Conservation (phyloP, 2,888 invertebrate genomes). For the Pandemis corylana region DNA sequence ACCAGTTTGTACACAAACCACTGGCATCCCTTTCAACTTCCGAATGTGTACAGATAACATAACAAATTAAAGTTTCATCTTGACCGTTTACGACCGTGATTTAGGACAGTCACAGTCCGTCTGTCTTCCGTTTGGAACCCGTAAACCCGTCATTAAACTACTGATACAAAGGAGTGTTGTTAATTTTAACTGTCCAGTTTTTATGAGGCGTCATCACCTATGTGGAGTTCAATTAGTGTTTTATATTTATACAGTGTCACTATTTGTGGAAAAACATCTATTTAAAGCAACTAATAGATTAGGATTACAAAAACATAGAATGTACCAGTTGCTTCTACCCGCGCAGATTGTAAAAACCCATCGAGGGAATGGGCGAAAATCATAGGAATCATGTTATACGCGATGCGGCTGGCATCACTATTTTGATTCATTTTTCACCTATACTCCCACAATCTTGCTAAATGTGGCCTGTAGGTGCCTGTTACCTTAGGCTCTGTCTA, state of each 20-base stretch:
- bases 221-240: conserved; percentile 9
- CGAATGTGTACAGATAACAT: conserved; percentile 6
- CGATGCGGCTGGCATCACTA: no score
- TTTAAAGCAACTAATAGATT: not conserved
- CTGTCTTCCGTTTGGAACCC: conserved; percentile 17
- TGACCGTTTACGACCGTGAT: conserved; percentile 27
- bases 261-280: not conserved
- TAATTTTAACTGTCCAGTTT: conserved; percentile 34
- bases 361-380: no score
- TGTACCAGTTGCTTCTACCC: no score
- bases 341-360: no score
- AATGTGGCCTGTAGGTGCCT: no score
- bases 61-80: conserved; percentile 35
- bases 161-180: conserved; percentile 40
- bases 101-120: conserved; percentile 28
- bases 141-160: conserved; percentile 29
- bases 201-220: conserved; percentile 37
- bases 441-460: no score
- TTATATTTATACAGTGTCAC: conserved; percentile 6
- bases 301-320: no score
- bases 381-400: no score
- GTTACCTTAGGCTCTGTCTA: no score
- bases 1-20: no score
- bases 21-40: not conserved
- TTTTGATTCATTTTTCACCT: no score